phyloP scores from a whole-genome alignment of 2,888 invertebrate species.

The Lymantria monacha region DNA sequence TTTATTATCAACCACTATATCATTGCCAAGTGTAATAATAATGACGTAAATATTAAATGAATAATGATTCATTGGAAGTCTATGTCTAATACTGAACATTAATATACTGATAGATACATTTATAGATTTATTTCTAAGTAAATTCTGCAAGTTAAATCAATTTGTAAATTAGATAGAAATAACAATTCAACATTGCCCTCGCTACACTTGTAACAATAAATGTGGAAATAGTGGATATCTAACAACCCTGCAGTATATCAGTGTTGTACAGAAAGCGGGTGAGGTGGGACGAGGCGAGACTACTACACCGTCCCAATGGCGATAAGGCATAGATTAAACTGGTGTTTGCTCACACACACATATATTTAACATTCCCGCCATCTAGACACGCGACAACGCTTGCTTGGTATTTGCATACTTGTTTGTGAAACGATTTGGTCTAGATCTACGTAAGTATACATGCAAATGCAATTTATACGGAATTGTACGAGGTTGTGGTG shows the following conservation, averaged over 20 bases:
- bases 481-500: slow-evolving; percentile 29
- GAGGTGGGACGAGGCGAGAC: slow-evolving; percentile 22
- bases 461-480: slow-evolving; percentile 56
- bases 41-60: too few relatives aligned
- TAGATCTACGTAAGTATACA: slow-evolving; percentile 59
- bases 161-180: too few relatives aligned
- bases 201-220: too few relatives aligned
- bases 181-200: too few relatives aligned
- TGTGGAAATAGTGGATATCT: too few relatives aligned
- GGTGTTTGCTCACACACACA: slow-evolving; percentile 73
- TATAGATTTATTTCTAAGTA: too few relatives aligned
- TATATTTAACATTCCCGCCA: slow-evolving; percentile 71
- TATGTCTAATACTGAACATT: too few relatives aligned
- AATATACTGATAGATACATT: too few relatives aligned
- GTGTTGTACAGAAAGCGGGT: slow-evolving; percentile 19
- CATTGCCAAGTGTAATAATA: too few relatives aligned
- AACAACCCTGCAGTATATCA: slow-evolving; percentile 9
- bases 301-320: slow-evolving; percentile 40
- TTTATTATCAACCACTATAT: too few relatives aligned
- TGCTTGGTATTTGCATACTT: slow-evolving; percentile 72
- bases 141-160: too few relatives aligned
- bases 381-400: slow-evolving; percentile 62
- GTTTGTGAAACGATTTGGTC: slow-evolving; percentile 71
- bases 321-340: slow-evolving; percentile 78
- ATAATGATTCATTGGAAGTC: too few relatives aligned